Base-by-base conservation (phyloP, 2,113 vertebrate genomes). In the Sceloporus tristichus region DNA sequence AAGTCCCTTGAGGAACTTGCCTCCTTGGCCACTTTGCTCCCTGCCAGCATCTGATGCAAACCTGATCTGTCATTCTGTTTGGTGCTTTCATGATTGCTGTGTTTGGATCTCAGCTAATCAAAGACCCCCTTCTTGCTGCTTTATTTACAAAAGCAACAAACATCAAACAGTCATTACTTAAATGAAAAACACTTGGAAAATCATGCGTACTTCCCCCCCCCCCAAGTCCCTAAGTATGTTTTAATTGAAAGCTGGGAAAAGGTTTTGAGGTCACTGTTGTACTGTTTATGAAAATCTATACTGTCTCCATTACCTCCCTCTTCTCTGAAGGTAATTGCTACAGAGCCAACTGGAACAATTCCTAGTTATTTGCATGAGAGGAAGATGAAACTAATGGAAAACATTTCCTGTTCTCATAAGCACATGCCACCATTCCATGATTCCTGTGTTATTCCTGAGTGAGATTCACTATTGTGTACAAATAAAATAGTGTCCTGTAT, bases 141-240 rank as follows among this genome's bases (percentile, higher is more conserved):
- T 88, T 88, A 84, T 88, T 88, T 88, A 88, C 87, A 84, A 88
- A 48, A 88, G 87, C 83, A 83, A 68, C 87, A 84, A 88, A 88
- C 81, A 84, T 88, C 87, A 88, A 88, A 88, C 81, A 88, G n/a
- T 88, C 87, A 88, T 88, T 88, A 88, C 87, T 71, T 19, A 88
- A 88, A 88, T 88, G 81, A 84, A 68, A 88, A 88, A 88, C 87
- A 88, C 81, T 88, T 84, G 87, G 73, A 84, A 88, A 88, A 88
- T 84, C 81, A 88, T 56, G 73, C 74, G 27, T 78, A 84, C 87
- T 56, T 88, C 65, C 23, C 25, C 19, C 34, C 25, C 38, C 9
- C n/a, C 13, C 25, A 87, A 76, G 40, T 66, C 56, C 70, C 59
- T 83, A 84, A 88, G 81, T 84, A 62, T 78, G 87, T 88, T 84